Evolutionary conservation across 2,888 invertebrate species (phyloP), one percentile per base, ranked within the genome.

Genomic region (Apamea monoglypha): DNA sequence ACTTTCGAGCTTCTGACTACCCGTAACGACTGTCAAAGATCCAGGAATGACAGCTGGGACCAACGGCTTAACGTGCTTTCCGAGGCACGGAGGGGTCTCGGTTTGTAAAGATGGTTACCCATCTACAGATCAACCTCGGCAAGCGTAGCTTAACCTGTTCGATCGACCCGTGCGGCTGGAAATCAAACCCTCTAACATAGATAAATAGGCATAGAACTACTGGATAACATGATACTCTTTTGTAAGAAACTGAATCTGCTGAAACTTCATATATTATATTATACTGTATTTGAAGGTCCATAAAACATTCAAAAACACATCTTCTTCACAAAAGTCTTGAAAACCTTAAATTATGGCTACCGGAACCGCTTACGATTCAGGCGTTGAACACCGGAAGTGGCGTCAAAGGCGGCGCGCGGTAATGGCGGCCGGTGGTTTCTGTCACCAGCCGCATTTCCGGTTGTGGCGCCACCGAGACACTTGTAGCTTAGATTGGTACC

Each of bases 381-480:
- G 85, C 90, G 87, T 81, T 86, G 80, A 86, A 85, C 79, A 87
- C 86, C 91, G 91, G 91, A 92, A 83, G 88, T 89, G 87, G 79
- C 81, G 79, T 85, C 84, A 82, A 84, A 87, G 80, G 77, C 80
- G 66, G 74, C 77, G 76, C 76, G 73, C 74, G 71, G 80, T 90
- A 83, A 89, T 87, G 81, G 81, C 79, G 73, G 81, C 70, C 78
- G 83, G 85, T 76, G 84, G 89, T 90, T 86, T 83, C 84, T 85
- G 83, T 83, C 84, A 83, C 83, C 87, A 84, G 82, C 80, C 88
- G 85, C 84, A 87, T 89, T 89, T 91, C 92, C 91, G 89, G 80
- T 68, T 77, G 66, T 68, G 67, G 85, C 78, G 72, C 77, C 50
- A 82, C 81, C 29, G 67, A 74, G 79, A 81, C 85, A 84, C 82